Percentiles rank a stretch among this genome's conserved stretches.
phyloP scores from a whole-genome alignment of 1,140 invertebrate genomes.

The Metaphire vulgaris region DNA sequence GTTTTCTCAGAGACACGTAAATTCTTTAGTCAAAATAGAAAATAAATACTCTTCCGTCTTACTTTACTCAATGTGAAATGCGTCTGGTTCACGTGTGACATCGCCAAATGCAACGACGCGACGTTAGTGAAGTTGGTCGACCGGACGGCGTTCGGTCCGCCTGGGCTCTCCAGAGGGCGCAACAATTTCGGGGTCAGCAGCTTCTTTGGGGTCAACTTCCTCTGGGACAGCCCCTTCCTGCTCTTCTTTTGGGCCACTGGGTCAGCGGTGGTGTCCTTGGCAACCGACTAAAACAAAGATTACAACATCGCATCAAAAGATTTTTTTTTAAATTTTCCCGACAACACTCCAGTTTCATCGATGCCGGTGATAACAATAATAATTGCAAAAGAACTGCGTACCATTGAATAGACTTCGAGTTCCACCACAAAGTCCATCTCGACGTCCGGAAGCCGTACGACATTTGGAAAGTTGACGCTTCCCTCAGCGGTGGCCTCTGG shows the following conservation, averaged over 20 bases:
- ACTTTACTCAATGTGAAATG: conserved; percentile 61
- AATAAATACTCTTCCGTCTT: no score
- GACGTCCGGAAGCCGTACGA: conserved; percentile 70
- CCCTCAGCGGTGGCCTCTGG: conserved; percentile 46
- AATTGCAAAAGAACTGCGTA: no score
- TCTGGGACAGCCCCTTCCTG: no score
- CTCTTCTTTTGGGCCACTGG: neutral
- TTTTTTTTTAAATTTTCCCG: no score
- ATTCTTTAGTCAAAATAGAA: no score
- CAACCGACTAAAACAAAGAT: no score
- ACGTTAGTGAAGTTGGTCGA: conserved; percentile 73
- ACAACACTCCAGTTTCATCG: no score
- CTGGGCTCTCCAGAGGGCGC: conserved; percentile 68
- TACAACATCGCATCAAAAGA: no score
- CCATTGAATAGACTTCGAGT: conserved; percentile 73
- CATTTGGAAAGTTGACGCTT: conserved; percentile 68
- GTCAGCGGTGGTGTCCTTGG: no score
- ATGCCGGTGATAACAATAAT: no score
- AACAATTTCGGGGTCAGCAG: conserved; percentile 33
- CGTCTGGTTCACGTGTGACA: conserved; percentile 65
- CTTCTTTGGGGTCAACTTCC: neutral
- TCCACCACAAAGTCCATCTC: conserved; percentile 72
- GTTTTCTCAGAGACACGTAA: no score
- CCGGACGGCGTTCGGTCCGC: conserved; percentile 71
- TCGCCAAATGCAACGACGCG: conserved; percentile 68